These are phyloP conservation scores for Lateolabrax maculatus DNA, from an alignment of 2,797 vertebrate genomes.

Conservation along the genomic window DNA sequence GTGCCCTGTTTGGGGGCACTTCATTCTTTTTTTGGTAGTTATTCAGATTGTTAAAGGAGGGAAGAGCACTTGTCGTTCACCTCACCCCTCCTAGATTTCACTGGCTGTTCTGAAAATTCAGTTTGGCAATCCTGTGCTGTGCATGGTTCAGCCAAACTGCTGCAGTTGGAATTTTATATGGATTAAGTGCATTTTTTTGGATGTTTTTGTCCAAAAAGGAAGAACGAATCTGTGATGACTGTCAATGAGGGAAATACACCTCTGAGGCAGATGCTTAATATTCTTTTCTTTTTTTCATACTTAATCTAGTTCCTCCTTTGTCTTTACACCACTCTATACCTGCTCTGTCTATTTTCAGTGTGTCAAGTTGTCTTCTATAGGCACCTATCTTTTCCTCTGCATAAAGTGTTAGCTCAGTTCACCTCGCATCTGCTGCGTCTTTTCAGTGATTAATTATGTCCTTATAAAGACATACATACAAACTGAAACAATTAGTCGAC, in stretches of 20 bases:
- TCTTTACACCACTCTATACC: conserved; percentile 4
- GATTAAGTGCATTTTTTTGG: conserved; percentile 32
- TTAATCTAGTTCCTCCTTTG: conserved; percentile 6
- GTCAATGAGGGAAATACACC: conserved; percentile 28
- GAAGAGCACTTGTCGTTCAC: conserved; percentile 29
- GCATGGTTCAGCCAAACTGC: conserved; percentile 1
- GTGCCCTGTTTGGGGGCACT: conserved; percentile 27
- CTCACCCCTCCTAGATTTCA: conserved; percentile 29
- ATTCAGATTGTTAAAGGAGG: conserved; percentile 34
- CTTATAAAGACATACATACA: background rate
- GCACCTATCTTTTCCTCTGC: conserved; percentile 16
- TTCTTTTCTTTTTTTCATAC: conserved; percentile 14
- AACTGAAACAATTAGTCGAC: background rate
- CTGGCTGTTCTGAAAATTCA: conserved; percentile 11
- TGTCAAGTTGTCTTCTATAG: conserved; percentile 1
- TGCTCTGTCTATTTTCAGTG: conserved; percentile 23
- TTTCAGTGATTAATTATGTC: background rate
- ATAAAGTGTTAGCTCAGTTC: background rate
- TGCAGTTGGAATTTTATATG: conserved; percentile 30
- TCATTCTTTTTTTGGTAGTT: conserved; percentile 25
- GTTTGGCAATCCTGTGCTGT: conserved; percentile 23
- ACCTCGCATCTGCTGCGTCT: background rate
- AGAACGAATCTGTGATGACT: conserved; percentile 26
- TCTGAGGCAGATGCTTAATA: conserved; percentile 30
- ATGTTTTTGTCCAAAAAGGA: conserved; percentile 17